A percentile compares a stretch with the other conserved stretches of the same genome.
Conservation (phyloP, 2,888 invertebrate species). For the Seira ritae region DNA sequence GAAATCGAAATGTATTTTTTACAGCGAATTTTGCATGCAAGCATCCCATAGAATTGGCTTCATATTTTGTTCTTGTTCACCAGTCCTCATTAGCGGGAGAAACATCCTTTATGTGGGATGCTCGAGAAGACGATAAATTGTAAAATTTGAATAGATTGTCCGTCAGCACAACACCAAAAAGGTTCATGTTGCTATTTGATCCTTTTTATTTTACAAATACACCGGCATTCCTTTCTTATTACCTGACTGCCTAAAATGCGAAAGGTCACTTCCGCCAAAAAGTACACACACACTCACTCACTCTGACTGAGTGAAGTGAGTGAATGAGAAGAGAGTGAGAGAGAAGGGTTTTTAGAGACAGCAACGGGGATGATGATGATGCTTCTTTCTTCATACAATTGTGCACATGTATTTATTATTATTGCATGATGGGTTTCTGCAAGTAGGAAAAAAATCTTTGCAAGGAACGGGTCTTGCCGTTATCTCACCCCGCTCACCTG, state of each 20-base stretch:
- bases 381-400: background rate
- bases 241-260: slow-evolving; percentile 43
- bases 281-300: background rate
- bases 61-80: too few species aligned
- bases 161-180: background rate
- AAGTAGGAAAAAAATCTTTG: slow-evolving; percentile 32
- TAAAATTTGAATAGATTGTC: too few species aligned
- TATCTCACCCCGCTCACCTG: slow-evolving; percentile 72
- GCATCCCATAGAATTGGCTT: too few species aligned
- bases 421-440: too few species aligned
- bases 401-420: background rate
- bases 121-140: too few species aligned
- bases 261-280: slow-evolving; percentile 64
- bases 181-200: background rate
- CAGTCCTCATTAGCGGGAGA: too few species aligned
- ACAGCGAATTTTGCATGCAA: too few species aligned
- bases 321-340: too few species aligned
- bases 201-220: background rate
- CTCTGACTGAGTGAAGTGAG: too few species aligned
- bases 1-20: too few species aligned
- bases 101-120: too few species aligned
- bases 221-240: background rate
- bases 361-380: background rate
- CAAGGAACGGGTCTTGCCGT: slow-evolving; percentile 73
- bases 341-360: background rate